A percentile compares a stretch with the other conserved stretches of the same genome.
Conservation (phyloP, 1,140 invertebrate species). For the Glossosoma conforme region DNA sequence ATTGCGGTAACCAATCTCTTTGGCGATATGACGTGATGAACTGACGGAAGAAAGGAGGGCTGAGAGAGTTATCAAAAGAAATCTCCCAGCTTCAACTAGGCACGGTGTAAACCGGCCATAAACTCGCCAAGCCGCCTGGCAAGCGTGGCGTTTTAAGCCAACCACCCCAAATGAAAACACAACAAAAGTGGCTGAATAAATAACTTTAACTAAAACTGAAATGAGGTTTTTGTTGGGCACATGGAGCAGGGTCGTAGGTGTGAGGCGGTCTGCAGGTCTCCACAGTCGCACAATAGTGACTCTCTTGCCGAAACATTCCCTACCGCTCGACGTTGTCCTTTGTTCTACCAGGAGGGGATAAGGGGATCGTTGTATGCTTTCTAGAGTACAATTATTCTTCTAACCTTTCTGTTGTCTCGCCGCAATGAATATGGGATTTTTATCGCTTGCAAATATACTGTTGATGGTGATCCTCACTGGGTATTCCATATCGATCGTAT, state of each 20-base stretch:
- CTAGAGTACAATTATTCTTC: slow-evolving; percentile 22
- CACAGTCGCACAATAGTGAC: neutral
- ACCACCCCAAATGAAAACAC: no score
- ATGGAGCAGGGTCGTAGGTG: neutral
- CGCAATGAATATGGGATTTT: slow-evolving; percentile 60
- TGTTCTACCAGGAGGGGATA: neutral
- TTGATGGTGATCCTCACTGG: slow-evolving; percentile 54
- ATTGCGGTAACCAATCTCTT: no score
- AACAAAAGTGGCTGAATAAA: no score
- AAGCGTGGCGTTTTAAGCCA: no score
- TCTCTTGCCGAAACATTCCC: neutral
- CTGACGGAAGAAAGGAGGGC: no score
- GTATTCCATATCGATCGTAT: slow-evolving; percentile 3
- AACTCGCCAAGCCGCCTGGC: no score
- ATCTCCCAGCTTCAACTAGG: no score
- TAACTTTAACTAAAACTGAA: no score
- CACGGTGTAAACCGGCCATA: no score
- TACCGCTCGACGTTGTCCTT: neutral
- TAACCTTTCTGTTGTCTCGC: slow-evolving; percentile 58
- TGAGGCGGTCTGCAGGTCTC: neutral
- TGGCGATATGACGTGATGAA: no score
- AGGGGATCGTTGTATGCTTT: neutral
- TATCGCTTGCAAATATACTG: slow-evolving; percentile 46
- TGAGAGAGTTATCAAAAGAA: no score
- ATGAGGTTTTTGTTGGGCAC: no score